Evolutionary conservation across 2,113 vertebrate species (phyloP).

Genomic region (Syrrhaptes paradoxus): DNA sequence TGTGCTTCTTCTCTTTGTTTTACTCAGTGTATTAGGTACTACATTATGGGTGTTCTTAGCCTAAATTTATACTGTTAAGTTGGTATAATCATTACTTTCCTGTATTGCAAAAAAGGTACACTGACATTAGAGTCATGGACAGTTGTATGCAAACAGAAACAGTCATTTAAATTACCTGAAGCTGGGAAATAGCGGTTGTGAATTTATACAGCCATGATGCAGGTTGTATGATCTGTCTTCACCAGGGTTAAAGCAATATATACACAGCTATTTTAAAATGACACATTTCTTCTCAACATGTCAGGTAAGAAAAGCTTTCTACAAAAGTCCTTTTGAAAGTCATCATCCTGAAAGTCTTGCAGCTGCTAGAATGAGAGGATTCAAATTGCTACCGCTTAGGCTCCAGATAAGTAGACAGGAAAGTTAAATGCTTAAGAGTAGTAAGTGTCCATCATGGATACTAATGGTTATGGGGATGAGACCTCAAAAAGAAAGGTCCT

Average conservation of each 20-base stretch:
- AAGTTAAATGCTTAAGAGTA: not conserved
- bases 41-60: not conserved
- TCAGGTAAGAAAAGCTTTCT: constrained; percentile 29
- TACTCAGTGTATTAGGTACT: not conserved
- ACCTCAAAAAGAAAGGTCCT: not conserved
- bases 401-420: not conserved
- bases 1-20: not conserved
- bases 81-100: not conserved
- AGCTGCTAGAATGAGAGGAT: constrained; percentile 1
- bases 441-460: not conserved
- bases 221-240: not conserved
- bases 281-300: not conserved
- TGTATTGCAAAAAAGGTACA: not conserved
- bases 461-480: not conserved
- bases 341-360: not conserved
- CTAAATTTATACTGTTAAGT: not conserved
- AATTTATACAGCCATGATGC: constrained; percentile 16
- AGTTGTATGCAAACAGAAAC: not conserved
- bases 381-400: not conserved
- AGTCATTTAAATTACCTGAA: not conserved
- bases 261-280: constrained; percentile 34
- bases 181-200: not conserved
- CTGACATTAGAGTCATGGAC: not conserved
- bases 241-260: constrained; percentile 2
- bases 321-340: constrained; percentile 27